These are phyloP conservation scores for Dysmachus trigonus DNA, from an alignment of 2,888 invertebrate species.

Conservation along the genomic window DNA sequence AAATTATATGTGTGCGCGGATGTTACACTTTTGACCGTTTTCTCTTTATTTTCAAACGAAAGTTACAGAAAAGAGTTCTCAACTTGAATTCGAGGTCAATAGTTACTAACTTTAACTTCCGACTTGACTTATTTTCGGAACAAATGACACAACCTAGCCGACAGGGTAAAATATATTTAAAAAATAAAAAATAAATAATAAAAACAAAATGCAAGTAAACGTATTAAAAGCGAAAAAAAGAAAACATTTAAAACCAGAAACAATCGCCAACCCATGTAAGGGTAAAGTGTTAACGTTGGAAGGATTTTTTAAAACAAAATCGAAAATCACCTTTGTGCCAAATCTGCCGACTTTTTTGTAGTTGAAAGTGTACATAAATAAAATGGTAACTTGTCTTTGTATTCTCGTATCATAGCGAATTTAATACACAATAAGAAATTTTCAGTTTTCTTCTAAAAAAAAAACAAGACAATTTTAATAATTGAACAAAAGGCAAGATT, in stretches of 20 bases:
- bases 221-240: background rate
- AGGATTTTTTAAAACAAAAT: constrained; percentile 8
- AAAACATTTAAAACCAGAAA: constrained; percentile 7
- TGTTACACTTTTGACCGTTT: background rate
- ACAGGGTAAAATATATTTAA: constrained; percentile 44
- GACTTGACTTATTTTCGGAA: background rate
- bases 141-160: constrained; percentile 44
- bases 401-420: background rate
- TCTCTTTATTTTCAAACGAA: background rate
- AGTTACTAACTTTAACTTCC: background rate
- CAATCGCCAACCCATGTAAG: background rate
- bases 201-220: constrained; percentile 23
- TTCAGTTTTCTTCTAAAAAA: background rate
- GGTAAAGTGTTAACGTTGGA: background rate
- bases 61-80: background rate
- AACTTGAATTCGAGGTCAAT: background rate
- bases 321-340: constrained; percentile 21
- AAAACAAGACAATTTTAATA: background rate
- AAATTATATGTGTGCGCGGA: constrained; percentile 8
- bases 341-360: constrained; percentile 12
- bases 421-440: background rate
- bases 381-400: background rate
- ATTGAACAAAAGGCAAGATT: background rate
- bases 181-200: background rate
- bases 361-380: background rate